Base-by-base conservation (phyloP, 2,797 vertebrate genomes). In the Nyctibius grandis region DNA sequence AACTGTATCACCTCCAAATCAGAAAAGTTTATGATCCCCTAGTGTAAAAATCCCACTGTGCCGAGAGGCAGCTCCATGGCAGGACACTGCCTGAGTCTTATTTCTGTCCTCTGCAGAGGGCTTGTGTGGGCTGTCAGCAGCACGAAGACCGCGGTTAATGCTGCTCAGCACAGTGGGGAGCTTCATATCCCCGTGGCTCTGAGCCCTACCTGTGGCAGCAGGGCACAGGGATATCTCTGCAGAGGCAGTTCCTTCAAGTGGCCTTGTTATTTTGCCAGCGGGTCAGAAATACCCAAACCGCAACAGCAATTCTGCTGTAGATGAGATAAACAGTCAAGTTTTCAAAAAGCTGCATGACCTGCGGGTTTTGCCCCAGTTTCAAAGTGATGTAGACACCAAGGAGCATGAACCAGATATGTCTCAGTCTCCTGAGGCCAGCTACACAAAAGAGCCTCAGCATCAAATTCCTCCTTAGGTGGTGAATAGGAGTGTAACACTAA, bases 71-170 rank as follows among this genome's bases (percentile, higher is more conserved):
- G 44, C 2, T 1, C 53, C 38, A 5, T 19, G 60, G 69, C 72
- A 65, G 57, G 54, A 77, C 25, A 19, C 6, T 7, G 1, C 19
- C 50, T 5, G 28, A 25, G 15, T 23, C 45, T 87, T 54, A 47
- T 6, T 73, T 64, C 73, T 74, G 73, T 26, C 42, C 50, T 64
- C 42, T 59, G 85, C 61, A 61, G n/a, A 57, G 44, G 76, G 25
- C 34, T 82, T 12, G 16, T 33, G 51, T 0, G 1, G 76, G 77
- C 54, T 73, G 25, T 8, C 0, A 4, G 59, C 59, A 73, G 72
- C 23, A 21, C 0, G 2, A 26, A 22, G 48, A 7, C 18, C 0
- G 1, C 2, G 2, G 29, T 42, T 70, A 31, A 42, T 12, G 48
- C 61, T 36, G 42, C 75, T 85, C 1, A 1, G 57, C 38, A 31